Evolutionary conservation across 2,113 vertebrate genomes (phyloP).

Genomic region (Grammomys surdaster): DNA sequence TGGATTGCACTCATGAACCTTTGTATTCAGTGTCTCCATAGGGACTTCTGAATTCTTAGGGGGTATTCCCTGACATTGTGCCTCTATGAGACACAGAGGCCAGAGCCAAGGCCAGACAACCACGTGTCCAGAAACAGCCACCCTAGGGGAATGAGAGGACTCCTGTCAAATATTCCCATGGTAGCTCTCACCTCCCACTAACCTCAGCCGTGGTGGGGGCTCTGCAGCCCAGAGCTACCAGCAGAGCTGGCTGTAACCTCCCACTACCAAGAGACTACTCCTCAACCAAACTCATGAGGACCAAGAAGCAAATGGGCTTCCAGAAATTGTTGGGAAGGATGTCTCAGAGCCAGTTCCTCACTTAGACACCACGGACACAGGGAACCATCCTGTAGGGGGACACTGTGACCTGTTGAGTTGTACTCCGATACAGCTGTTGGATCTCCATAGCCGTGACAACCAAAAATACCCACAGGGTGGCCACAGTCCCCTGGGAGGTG

Average conservation of each 20-base stretch:
- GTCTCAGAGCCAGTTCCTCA: neutral
- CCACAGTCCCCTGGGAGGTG: neutral
- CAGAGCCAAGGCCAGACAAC: neutral
- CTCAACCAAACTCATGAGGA: neutral
- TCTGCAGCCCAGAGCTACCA: neutral
- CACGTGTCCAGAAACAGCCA: neutral
- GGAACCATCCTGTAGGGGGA: neutral
- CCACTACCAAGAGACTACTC: neutral
- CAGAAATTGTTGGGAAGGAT: neutral
- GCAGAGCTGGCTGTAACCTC: neutral
- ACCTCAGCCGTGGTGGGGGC: accelerated
- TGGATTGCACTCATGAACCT: accelerated
- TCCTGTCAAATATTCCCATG: neutral
- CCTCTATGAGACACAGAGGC: accelerated
- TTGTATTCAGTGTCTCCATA: neutral
- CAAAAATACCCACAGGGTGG: neutral
- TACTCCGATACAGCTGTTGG: accelerated
- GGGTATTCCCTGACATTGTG: neutral
- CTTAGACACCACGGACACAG: neutral
- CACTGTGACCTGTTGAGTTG: neutral
- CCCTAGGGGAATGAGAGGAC: neutral
- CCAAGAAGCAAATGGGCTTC: neutral
- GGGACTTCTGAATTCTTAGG: neutral
- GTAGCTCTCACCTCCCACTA: neutral
- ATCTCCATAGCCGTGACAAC: neutral